Base-by-base conservation (phyloP, 2,888 invertebrate genomes). In the Melinopterus prodromus region DNA sequence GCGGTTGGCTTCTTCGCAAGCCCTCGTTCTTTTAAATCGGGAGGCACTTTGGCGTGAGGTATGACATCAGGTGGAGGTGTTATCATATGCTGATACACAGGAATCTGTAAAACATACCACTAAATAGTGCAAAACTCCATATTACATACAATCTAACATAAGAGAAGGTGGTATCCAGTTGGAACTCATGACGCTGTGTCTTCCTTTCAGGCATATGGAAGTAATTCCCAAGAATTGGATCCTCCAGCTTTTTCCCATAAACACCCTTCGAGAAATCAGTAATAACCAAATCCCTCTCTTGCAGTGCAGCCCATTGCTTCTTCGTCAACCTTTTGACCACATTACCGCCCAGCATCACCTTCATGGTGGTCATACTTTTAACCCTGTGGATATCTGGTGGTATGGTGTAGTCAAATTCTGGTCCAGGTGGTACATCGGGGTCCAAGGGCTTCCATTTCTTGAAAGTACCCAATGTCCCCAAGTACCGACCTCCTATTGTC, bases 381-480 rank as follows among this genome's bases (percentile, higher is more conserved):
- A 93, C 91, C 87, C 94, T 92, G 83, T 91, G 90, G 7, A 97
- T 92, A 87, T 97, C 97, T 0, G 94, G 93, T 5, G 97, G 97
- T 83, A 94, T 89, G 69, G 92, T 91, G 84, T 89, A 91, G n/a
- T 90, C 86, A 37, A 91, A 90, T n/a, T 90, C 88, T 6, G 87
- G 86, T 74, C 87, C 87, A 6, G 88, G 88, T n/a, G 90, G 89
- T 1, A 91, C 89, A 70, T 88, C 86, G 16, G 87, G 85, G 71
- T 83, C 83, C 53, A 92, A 84, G 70, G 90, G 90, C 36, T 90
- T 89, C 94, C 94, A 95, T 0, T 92, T 90, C 84, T 91, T 90
- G 83, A 92, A 92, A 77, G 95, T 93, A 78, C 96, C 96, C 83
- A 96, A 90, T 6, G 95, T 95, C 83, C 94, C 94, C 83, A 96